Evolutionary conservation across 2,888 invertebrate species (phyloP), one percentile per base, ranked within the genome.

Genomic region (Morinoia aosen): DNA sequence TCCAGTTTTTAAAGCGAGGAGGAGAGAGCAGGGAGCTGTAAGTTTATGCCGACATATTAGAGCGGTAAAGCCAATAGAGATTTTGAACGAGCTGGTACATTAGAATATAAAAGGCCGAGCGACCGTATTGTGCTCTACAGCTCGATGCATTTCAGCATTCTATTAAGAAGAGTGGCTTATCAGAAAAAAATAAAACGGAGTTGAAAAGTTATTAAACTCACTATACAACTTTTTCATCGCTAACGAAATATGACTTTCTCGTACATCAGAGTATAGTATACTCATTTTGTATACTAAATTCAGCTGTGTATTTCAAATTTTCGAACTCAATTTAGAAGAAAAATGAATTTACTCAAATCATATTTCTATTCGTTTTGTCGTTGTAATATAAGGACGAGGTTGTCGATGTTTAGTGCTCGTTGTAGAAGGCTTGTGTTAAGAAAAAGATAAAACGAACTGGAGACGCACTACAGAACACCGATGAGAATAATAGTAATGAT

Each of bases 31-130:
- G 93, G 16, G 57, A 93, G 57, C 93, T 48, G 39, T 8, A 39
- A 90, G 48, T 90, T 90, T 90, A 90, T 33, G n/a, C 40, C 90
- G 90, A 90, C 40, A 90, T 90, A 90, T 90, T 90, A 90, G 40
- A 90, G 90, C 40, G 90, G 90, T 48, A 40, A 19, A 48, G 40
- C 40, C 90, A 90, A 90, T 90, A 90, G 8, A 39, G 90, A 90
- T 90, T 39, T 90, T 39, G 48, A 48, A 48, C 40, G 39, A 16
- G 90, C 40, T 39, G 14, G 90, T 40, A 90, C 90, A 90, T 90
- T 90, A 12, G 90, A 90, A 40, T 19, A 90, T 90, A 48, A 48
- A 90, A 48, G 90, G 8, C 33, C 12, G 88, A 88, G 88, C 19
- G 61, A 19, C 76, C 8, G 76, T 76, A 76, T 76, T 19, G 25